Evolutionary conservation across 92 coral and sea anemone genomes (phyloP).

Genomic region (Bergia sp.): DNA sequence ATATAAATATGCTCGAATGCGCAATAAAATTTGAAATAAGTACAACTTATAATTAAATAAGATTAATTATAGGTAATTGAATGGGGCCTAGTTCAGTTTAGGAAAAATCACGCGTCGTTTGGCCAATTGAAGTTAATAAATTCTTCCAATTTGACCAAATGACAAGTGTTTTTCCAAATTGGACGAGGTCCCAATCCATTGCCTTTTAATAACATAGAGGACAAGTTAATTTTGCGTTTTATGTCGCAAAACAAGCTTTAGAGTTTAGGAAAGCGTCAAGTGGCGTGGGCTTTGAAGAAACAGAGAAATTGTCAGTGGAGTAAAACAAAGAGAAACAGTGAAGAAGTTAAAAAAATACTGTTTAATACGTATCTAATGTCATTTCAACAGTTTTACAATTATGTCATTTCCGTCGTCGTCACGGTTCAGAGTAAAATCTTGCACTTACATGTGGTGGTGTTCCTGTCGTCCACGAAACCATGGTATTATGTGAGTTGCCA

Average conservation of each 20-base stretch:
- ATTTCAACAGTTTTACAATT: no score
- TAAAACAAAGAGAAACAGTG: background rate
- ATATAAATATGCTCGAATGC: no score
- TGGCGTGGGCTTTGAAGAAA: slow-evolving; percentile 7
- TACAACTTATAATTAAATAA: no score
- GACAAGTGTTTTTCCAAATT: slow-evolving; percentile 4
- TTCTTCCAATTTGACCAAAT: background rate
- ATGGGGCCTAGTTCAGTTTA: no score
- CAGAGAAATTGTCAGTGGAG: background rate
- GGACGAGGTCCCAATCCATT: background rate
- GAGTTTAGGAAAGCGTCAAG: background rate
- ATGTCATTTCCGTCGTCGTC: slow-evolving; percentile 20
- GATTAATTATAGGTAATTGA: no score
- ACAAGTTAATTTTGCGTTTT: background rate
- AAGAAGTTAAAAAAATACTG: background rate
- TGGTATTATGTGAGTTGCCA: slow-evolving; percentile 41
- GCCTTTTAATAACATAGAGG: slow-evolving; percentile 2
- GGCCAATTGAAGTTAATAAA: background rate
- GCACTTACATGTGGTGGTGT: slow-evolving; percentile 49
- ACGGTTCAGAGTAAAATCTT: slow-evolving; percentile 40
- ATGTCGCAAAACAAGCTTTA: background rate
- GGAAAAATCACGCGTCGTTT: no score
- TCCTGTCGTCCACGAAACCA: slow-evolving; percentile 52
- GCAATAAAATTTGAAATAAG: no score
- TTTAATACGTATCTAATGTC: no score